Base-by-base conservation (phyloP, 2,797 vertebrate genomes). In the Arnoldichthys spilopterus region DNA sequence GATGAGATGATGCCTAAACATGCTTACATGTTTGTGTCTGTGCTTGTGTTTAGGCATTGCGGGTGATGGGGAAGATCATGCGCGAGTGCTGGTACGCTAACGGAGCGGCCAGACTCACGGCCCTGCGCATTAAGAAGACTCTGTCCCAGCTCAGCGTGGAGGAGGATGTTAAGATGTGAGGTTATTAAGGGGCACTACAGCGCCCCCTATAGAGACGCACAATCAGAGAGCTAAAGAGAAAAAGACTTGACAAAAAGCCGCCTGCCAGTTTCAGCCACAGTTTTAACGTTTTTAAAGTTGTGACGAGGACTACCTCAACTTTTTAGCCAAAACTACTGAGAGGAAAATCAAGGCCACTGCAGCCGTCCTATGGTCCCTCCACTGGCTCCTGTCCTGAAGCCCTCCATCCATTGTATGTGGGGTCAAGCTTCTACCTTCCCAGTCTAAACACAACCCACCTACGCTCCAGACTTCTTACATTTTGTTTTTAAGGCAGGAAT, bases 31-130 rank as follows among this genome's bases (percentile, higher is more conserved):
- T 47, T 47, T 47, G 43, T 67, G 53, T 77, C 51, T n/a, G 40
- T 56, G 54, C 24, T n/a, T 80, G 70, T 53, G 56, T 54, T 56
- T 76, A 99, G 98, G 96, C 97, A 0, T 90, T 99, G 43, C 95
- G 97, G 20, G 96, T 99, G 84, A 98, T 99, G 98, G 98, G 97
- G n/a, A 98, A 98, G 93, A 98, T 99, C 94, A 99, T 99, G 98
- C 92, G 97, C 0, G 98, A 99, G 90, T 99, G 98, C 88, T 99
- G 98, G 98, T 98, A 98, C 26, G 94, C 96, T 83, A 99, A 99
- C 0, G 97, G 97, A 0, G 97, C 98, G 0, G 98, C 98, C 43
- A 90, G 98, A 0, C 94, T 99, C 75, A 99, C 98, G 0, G 98
- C 98, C 1, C 94, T 99, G 82, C 97, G 98, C 92, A 99, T 99